These are phyloP conservation scores for Rhopalosiphum padi DNA, from an alignment of 1,140 invertebrate species.

Conservation along the genomic window DNA sequence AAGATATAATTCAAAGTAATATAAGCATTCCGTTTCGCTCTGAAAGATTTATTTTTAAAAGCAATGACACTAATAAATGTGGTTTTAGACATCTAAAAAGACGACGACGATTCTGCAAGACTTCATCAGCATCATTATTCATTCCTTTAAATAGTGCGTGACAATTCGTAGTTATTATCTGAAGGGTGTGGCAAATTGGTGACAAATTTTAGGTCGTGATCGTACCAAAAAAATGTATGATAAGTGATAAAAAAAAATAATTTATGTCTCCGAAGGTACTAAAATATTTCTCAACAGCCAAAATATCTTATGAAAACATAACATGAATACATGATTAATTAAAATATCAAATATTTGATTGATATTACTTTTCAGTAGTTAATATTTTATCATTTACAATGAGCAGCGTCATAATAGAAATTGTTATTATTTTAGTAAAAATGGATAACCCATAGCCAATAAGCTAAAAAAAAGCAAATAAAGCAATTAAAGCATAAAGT, in stretches of 20 bases:
- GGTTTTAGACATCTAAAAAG: conserved; percentile 3
- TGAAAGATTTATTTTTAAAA: conserved; percentile 14
- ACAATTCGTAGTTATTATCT: neutral
- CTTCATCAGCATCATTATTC: conserved; percentile 28
- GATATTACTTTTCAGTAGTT: neutral
- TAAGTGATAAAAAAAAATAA: neutral
- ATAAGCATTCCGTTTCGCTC: neutral
- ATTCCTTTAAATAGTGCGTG: conserved; percentile 16
- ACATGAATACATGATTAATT: neutral
- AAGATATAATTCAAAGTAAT: neutral
- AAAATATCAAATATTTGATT: neutral
- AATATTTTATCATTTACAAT: neutral
- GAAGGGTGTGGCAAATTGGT: conserved; percentile 27
- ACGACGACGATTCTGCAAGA: neutral
- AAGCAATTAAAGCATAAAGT: neutral
- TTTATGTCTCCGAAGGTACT: neutral
- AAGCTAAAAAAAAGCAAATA: no score
- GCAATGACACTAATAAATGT: neutral
- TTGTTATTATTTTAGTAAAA: neutral
- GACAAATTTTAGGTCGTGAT: neutral
- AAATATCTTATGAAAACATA: neutral
- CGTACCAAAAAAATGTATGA: neutral
- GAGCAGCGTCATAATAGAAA: neutral
- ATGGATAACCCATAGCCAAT: neutral
- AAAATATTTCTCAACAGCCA: neutral